Evolutionary conservation across 1,140 invertebrate genomes (phyloP), one percentile per base, ranked within the genome.

Genomic region (Ectropis grisescens): DNA sequence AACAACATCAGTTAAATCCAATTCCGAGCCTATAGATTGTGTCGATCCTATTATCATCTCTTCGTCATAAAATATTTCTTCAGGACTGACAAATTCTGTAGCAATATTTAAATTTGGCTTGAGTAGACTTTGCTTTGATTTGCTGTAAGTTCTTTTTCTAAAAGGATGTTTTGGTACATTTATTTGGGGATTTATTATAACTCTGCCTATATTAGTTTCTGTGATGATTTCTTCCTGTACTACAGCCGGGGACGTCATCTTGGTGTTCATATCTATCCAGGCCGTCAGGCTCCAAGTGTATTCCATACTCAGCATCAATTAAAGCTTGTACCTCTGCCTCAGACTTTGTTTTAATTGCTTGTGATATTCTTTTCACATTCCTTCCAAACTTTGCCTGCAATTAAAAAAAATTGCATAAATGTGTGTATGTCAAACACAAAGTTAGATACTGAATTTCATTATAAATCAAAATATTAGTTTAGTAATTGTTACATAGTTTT

Each of bases 331-430:
- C 86, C 79, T 91, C 88, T 33, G 83, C 61, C 43, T 80, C 68
- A 23, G 82, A 86, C 62, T 88, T 87, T 3, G 86, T 85, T 58
- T 87, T 88, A 37, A 91, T 82, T 44, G 86, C 83, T 60, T 87
- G 82, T 29, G 89, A 83, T 47, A 91, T 84, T 55, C 87, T 85
- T 16, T 70, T 65, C 64, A 86, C 79, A 59, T 87, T 87, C 53
- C 85, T 83, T 1, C 88, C 88, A 84, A 87, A 88, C 38, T 88
- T 85, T 43, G 85, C 85, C 86, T 88, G 46, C 13, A 67, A 62
- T 11, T 37, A 33, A 39, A 23, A 11, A 41, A 26, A 19, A 19
- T 19, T n/a, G n/a, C n/a, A n/a, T n/a, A n/a, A n/a, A n/a, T n/a
- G n/a, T n/a, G n/a, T n/a, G n/a, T n/a, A n/a, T n/a, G n/a, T n/a